Percentiles rank a stretch among this genome's conserved stretches.
These are phyloP conservation scores for Nibea albiflora DNA, from an alignment of 2,113 vertebrate genomes.

Conservation along the genomic window DNA sequence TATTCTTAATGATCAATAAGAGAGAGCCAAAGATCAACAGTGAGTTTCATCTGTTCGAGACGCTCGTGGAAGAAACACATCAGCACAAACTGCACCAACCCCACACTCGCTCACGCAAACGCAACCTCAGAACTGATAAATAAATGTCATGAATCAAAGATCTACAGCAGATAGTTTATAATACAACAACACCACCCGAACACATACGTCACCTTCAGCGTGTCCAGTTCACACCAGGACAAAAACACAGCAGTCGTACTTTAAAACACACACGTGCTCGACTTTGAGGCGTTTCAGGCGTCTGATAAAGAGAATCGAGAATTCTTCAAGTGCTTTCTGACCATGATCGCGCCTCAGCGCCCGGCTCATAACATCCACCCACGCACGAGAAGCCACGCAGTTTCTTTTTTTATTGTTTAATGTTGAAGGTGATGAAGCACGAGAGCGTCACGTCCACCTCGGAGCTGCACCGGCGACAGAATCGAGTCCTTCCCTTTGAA, in stretches of 20 bases:
- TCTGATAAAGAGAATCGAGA: constrained; percentile 39
- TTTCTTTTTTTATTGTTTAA: constrained; percentile 28
- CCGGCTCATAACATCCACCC: constrained; percentile 34
- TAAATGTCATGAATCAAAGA: constrained; percentile 45
- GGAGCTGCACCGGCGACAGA: constrained; percentile 32
- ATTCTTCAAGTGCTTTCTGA: constrained; percentile 37
- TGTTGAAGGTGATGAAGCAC: constrained; percentile 32
- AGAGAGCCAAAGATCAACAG: neutral
- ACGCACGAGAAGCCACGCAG: constrained; percentile 7
- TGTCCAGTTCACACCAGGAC: constrained; percentile 19
- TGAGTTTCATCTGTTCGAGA: constrained; percentile 25
- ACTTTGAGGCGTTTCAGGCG: constrained; percentile 16
- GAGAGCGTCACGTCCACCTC: constrained; percentile 19
- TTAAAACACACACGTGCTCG: neutral
- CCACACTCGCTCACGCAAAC: neutral
- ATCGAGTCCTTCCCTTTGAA: constrained; percentile 32
- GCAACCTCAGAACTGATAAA: constrained; percentile 62
- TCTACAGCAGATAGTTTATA: constrained; percentile 54
- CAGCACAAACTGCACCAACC: constrained; percentile 30
- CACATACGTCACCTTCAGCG: neutral
- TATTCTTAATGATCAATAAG: neutral
- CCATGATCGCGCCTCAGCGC: neutral
- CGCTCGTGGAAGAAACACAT: constrained; percentile 37
- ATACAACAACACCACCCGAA: constrained; percentile 34
- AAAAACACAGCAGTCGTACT: constrained; percentile 24